phyloP scores from a whole-genome alignment of 2,888 invertebrate species.

The Acheta domesticus region DNA sequence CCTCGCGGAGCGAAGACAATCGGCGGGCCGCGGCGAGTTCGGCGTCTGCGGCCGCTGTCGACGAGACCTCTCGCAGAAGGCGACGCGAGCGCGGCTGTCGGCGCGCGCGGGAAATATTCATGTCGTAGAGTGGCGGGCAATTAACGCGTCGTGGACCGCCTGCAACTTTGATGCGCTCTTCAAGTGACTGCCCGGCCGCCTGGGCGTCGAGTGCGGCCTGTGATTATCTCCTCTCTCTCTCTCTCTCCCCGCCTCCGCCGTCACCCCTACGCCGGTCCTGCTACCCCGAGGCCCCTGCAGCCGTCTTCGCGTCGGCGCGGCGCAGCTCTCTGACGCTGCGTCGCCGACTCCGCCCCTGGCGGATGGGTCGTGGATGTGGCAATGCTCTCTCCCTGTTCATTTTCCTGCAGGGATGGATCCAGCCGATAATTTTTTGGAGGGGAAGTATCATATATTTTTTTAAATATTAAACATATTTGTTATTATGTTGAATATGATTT shows the following conservation, averaged over 20 bases:
- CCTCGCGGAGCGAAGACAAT: too few species aligned
- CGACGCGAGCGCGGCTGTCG: background rate
- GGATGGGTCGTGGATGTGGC: too few species aligned
- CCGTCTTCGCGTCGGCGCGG: background rate
- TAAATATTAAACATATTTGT: too few species aligned
- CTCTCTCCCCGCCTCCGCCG: too few species aligned
- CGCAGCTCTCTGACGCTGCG: background rate
- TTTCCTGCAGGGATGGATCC: too few species aligned
- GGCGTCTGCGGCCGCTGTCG: background rate
- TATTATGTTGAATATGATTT: too few species aligned
- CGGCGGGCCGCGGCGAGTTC: background rate
- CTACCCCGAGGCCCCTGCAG: background rate
- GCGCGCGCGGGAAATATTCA: background rate
- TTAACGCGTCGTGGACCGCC: background rate
- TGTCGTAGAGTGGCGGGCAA: background rate
- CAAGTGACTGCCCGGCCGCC: background rate
- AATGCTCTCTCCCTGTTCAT: background rate
- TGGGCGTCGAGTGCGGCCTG: background rate
- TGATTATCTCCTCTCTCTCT: background rate
- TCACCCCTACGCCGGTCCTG: background rate
- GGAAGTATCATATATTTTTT: too few species aligned
- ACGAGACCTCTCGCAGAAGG: background rate
- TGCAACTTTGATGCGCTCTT: constrained; percentile 18
- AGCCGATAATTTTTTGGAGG: too few species aligned
- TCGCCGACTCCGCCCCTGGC: background rate